Evolutionary conservation across 2,797 vertebrate species (phyloP), one percentile per base, ranked within the genome.

Genomic region (Peromyscus nudipes): DNA sequence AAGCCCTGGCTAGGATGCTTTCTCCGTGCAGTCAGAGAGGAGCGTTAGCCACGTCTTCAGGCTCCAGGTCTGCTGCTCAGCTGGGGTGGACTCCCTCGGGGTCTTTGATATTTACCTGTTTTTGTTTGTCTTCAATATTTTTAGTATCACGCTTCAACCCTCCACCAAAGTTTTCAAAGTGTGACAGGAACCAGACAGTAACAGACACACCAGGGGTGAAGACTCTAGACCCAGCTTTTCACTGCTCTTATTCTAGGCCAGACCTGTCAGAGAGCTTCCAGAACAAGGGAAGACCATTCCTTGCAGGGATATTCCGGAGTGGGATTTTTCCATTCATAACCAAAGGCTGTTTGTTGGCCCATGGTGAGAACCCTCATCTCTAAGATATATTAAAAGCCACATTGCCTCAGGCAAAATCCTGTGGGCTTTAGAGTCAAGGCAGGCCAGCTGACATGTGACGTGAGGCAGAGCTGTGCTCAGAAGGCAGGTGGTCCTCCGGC

Each of bases 141-240:
- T 93, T 88, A 95, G 37, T 34, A 40, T 83, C 80, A 84, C n/a
- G 64, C 76, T 93, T 60, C 14, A 57, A 76, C 27, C 37, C n/a
- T 40, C 37, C 69, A 87, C 75, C 86, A n/a, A 89, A 89, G 60
- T 89, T 92, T 82, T n/a, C 80, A 37, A 91, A 52, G 46, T 82
- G 31, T 64, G 43, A 89, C 80, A 90, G 91, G 77, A 96, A 55
- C 16, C 81, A 95, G 69, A 86, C 4, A 87, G 73, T 60, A 75
- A 85, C 49, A 80, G 89, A 94, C 92, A 49, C n/a, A 60, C 9
- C 86, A 52, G n/a, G 27, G 27, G 79, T 37, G 34, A 49, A 92
- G 62, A 23, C 79, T 25, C n/a, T 34, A 10, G 19, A 31, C 76
- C 75, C 81, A 2, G n/a, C 46, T 95, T 89, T 85, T 94, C 73